These are phyloP conservation scores for Ataeniobius toweri DNA, from an alignment of 2,797 vertebrate species.

Conservation along the genomic window DNA sequence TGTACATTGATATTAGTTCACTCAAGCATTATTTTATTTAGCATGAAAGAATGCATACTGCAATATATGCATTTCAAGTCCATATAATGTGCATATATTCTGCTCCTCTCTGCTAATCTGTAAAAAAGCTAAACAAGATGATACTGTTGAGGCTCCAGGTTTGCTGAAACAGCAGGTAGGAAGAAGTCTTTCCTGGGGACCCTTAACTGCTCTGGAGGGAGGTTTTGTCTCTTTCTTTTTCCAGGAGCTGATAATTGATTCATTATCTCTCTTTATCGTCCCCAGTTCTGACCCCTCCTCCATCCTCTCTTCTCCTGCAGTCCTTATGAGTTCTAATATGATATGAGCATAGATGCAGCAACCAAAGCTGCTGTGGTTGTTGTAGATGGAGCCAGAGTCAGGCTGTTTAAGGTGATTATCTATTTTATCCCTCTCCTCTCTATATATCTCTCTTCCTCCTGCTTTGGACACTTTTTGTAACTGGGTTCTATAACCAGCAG, in stretches of 20 bases:
- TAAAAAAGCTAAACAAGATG: not conserved
- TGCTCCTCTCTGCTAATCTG: not conserved
- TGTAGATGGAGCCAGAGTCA: constrained; percentile 37
- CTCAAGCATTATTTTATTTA: not conserved
- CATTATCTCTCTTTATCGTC: constrained; percentile 35
- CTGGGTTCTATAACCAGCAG: constrained; percentile 36
- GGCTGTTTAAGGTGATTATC: constrained; percentile 70
- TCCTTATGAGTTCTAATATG: constrained; percentile 36
- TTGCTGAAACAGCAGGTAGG: constrained; percentile 20
- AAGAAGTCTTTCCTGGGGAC: constrained; percentile 1
- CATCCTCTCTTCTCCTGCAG: constrained; percentile 11
- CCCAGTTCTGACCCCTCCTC: constrained; percentile 10
- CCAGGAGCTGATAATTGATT: constrained; percentile 57
- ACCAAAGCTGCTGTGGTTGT: constrained; percentile 22
- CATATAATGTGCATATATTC: not conserved
- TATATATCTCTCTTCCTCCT: constrained; percentile 6
- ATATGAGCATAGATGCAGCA: constrained; percentile 52
- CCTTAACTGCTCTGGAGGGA: constrained; percentile 12
- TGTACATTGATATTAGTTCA: not conserved
- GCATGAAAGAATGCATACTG: not conserved
- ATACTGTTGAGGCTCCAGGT: constrained; percentile 2
- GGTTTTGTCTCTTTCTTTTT: not conserved
- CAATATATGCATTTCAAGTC: not conserved
- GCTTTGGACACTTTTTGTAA: constrained; percentile 45
- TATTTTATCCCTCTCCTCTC: constrained; percentile 2